These are phyloP conservation scores for Formica exsecta DNA, from an alignment of 1,140 invertebrate species.

Conservation along the genomic window DNA sequence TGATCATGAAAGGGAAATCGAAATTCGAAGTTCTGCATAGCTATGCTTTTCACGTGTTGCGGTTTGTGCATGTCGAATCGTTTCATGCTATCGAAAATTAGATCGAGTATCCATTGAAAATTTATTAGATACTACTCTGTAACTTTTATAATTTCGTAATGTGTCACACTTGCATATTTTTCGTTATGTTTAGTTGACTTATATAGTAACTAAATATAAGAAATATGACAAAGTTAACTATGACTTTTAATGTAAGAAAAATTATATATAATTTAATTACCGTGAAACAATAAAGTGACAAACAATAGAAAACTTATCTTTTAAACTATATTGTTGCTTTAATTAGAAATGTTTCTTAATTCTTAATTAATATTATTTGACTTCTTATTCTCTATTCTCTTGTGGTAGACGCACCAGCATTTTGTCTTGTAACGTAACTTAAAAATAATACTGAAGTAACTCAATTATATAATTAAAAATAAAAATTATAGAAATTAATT, in stretches of 20 bases:
- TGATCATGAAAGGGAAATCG: slow-evolving; percentile 27
- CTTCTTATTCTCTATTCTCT: background rate
- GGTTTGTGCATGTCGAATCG: background rate
- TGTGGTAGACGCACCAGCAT: background rate
- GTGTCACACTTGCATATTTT: background rate
- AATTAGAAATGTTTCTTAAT: background rate
- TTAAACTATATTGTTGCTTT: background rate
- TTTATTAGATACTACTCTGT: slow-evolving; percentile 27
- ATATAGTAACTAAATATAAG: background rate
- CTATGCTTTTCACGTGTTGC: slow-evolving; percentile 35
- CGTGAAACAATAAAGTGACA: background rate
- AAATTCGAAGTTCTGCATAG: slow-evolving; percentile 11
- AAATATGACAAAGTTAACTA: background rate
- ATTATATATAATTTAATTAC: slow-evolving; percentile 3
- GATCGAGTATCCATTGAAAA: slow-evolving; percentile 31
- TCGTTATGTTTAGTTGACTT: background rate
- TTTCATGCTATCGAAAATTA: slow-evolving; percentile 9
- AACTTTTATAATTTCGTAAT: slow-evolving; percentile 12
- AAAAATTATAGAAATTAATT: slow-evolving; percentile 5
- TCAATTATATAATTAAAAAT: slow-evolving; percentile 1
- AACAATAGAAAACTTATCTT: background rate
- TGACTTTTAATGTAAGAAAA: background rate
- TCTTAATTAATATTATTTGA: background rate
- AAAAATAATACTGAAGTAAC: background rate
- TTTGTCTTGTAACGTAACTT: background rate